Base-by-base conservation (phyloP, 2,797 vertebrate species). In the Aulostomus chinensis region DNA sequence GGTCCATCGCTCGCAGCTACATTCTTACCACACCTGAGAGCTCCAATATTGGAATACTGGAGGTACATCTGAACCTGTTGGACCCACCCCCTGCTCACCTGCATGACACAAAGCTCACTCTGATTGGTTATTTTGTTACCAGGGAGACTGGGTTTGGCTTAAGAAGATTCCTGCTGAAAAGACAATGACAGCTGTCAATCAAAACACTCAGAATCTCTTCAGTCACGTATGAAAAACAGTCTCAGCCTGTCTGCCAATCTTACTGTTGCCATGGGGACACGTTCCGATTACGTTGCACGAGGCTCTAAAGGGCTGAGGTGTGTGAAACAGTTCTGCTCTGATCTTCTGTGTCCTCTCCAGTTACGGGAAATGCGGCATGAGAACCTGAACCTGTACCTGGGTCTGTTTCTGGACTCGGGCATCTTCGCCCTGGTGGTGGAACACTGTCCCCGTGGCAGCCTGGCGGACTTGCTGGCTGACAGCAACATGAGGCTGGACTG, bases 331-430 rank as follows among this genome's bases (percentile, higher is more conserved):
- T n/a, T n/a, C n/a, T n/a, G n/a, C 2, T 46, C 12, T 3, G 41
- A 26, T 25, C 3, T 34, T 3, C 4, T 32, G 10, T 73, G 5
- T 45, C 4, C 17, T 41, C 0, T 48, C 5, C 81, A 95, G 93
- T 77, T 97, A 75, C 92, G 91, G 21, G 92, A 94, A 34, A 81
- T 96, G 58, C 81, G 82, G 5, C 92, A 96, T 10, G 93, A 95
- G 72, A 96, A 96, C 33, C 72, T 94, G 39, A 95, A 94, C 60
- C 84, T 89, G 7, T 94, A 92, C 47, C 49, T 95, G 54, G 94
- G 93, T 0, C 90, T 94, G 57, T 94, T 95, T 46, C 78, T 86
- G 40, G 93, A 95, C 71, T 88, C 77, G 0, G 92, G 89, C 26
- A 88, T 94, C 51, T 92, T 94, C 26, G 93, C 93, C 29, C 75